Base-by-base conservation (phyloP, 2,888 invertebrate genomes). In the Netelia melanura region DNA sequence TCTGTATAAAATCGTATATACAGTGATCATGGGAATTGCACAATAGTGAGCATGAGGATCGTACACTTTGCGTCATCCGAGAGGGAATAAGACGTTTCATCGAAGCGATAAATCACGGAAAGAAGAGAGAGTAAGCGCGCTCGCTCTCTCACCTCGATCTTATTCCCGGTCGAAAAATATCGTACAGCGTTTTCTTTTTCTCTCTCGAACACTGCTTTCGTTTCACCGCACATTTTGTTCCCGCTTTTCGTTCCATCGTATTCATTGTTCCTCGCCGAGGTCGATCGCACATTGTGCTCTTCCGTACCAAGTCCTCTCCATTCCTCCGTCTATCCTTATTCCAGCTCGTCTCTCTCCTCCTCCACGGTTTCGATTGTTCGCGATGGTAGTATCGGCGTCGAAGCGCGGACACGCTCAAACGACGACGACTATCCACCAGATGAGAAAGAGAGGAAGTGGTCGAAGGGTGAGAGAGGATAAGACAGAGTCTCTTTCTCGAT, bases 101-200 rank as follows among this genome's bases (percentile, higher is more conserved):
- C 76, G 61, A 81, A 67, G 80, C 72, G 80, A 84, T 84, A 84
- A 81, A 84, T 84, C 76, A 84, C 80, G 65, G 56, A 75, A 61
- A 81, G 21, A 58, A 72, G 54, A 67, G 54, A 67, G 76, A 71
- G 65, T 30, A 38, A 30, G 71, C 48, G 30, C 21, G 21, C 23
- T 38, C 54, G 75, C 58, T 75, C 43, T 72, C 67, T 74, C 77
- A 54, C 79, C 80, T 71, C 80, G 80, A 80, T 84, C 71, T 75
- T 65, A 80, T 84, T 76, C 65, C 56, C 65, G 65, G 61, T 80
- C 84, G 71, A 76, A 71, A 84, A 80, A 76, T 76, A 80, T 84
- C 80, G 67, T 62, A 65, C n/a, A 65, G 67, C 64, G 70, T 61
- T 52, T 65, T 75, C 52, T 70, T 54, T 83, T 25, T 17, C 77